Conservation (phyloP, 2,888 invertebrate species). For the Drosophila mimica region DNA sequence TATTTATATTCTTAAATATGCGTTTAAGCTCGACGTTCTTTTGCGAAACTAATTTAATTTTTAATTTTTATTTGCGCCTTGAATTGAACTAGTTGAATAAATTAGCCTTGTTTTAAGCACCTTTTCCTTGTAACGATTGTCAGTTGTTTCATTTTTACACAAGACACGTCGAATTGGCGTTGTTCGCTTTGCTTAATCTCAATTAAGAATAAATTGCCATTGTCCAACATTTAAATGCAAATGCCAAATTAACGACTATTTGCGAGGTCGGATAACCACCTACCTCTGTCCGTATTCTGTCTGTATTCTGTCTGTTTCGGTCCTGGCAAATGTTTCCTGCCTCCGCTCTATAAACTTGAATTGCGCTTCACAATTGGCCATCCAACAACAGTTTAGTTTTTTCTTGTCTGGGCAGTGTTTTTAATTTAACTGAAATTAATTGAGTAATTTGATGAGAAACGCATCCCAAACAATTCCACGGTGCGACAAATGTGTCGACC, state of each 20-base stretch:
- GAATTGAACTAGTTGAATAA: background rate
- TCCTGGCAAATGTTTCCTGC: constrained; percentile 24
- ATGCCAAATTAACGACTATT: constrained; percentile 62
- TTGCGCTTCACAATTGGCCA: constrained; percentile 38
- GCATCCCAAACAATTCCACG: constrained; percentile 58
- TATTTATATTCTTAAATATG: background rate
- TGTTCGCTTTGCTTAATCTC: constrained; percentile 28
- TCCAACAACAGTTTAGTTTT: constrained; percentile 20
- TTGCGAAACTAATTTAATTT: background rate
- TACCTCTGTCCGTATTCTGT: constrained; percentile 4
- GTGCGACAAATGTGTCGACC: constrained; percentile 31
- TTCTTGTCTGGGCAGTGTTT: constrained; percentile 40
- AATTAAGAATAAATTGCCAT: constrained; percentile 51
- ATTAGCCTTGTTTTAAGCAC: background rate
- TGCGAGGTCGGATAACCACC: constrained; percentile 35
- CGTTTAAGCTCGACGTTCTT: background rate
- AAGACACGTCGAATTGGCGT: background rate
- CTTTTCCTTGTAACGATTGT: background rate
- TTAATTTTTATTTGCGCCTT: background rate
- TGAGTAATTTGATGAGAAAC: constrained; percentile 74
- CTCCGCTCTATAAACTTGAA: constrained; percentile 11
- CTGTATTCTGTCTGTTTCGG: constrained; percentile 1
- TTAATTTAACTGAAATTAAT: constrained; percentile 74
- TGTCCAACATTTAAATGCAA: constrained; percentile 55
- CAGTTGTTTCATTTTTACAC: too few species aligned